A percentile compares a stretch with the other conserved stretches of the same genome.
These are phyloP conservation scores for Tipula vernalis DNA, from an alignment of 2,888 invertebrate genomes.

Conservation along the genomic window DNA sequence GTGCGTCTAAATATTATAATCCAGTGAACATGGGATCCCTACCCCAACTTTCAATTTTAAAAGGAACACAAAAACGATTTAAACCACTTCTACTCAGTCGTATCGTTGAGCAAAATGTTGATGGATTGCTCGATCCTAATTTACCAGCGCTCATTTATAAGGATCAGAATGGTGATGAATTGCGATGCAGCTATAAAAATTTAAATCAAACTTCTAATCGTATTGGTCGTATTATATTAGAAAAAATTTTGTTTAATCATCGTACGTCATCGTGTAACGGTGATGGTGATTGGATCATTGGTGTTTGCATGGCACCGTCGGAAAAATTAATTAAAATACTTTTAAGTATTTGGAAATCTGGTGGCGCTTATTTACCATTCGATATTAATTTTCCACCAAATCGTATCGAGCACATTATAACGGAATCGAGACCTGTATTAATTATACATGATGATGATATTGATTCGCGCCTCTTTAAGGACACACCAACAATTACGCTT, in stretches of 20 bases:
- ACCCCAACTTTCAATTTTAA: slow-evolving; percentile 58
- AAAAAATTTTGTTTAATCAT: slow-evolving; percentile 24
- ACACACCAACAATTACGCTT: slow-evolving; percentile 23
- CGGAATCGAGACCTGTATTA: slow-evolving; percentile 55
- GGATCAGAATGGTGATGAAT: slow-evolving; percentile 32
- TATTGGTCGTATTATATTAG: slow-evolving; percentile 33
- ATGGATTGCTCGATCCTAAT: slow-evolving; percentile 30
- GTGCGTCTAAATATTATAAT: neutral
- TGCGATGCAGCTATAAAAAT: slow-evolving; percentile 26
- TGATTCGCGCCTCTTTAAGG: slow-evolving; percentile 24
- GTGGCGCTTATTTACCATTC: slow-evolving; percentile 74
- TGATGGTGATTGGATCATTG: slow-evolving; percentile 62
- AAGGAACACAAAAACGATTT: slow-evolving; percentile 43
- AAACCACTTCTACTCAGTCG: slow-evolving; percentile 42
- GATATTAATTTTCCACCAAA: slow-evolving; percentile 58
- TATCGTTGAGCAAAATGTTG: slow-evolving; percentile 45
- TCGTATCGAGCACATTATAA: slow-evolving; percentile 61
- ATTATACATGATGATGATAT: slow-evolving; percentile 47
- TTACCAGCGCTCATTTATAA: slow-evolving; percentile 49
- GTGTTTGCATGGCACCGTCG: slow-evolving; percentile 67
- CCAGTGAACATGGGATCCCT: slow-evolving; percentile 53
- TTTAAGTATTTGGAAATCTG: slow-evolving; percentile 66
- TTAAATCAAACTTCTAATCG: slow-evolving; percentile 37
- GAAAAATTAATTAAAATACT: slow-evolving; percentile 53
- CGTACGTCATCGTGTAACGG: slow-evolving; percentile 37